Conservation (phyloP, 2,888 invertebrate genomes). For the Laothoe populi region DNA sequence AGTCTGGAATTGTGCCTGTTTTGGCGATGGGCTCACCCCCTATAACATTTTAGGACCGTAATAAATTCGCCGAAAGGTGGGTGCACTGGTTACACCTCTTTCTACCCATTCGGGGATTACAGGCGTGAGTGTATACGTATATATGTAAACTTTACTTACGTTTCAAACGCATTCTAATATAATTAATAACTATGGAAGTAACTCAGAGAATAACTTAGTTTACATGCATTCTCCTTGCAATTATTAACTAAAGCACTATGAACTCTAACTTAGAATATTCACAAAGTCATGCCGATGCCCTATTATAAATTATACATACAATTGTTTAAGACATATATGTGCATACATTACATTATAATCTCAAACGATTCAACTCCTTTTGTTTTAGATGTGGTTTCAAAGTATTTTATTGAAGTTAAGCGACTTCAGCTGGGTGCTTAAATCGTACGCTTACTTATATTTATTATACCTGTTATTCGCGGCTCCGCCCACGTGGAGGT, state of each 20-base stretch:
- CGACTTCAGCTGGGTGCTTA: neutral
- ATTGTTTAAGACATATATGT: neutral
- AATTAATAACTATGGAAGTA: neutral
- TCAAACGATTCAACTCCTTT: conserved; percentile 5
- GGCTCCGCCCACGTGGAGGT: too few relatives aligned
- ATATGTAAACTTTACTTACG: neutral
- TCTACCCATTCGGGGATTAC: too few relatives aligned
- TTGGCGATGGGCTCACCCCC: too few relatives aligned
- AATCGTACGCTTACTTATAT: too few relatives aligned
- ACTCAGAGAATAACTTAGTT: neutral
- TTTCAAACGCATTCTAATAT: neutral
- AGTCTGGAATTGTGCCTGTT: too few relatives aligned
- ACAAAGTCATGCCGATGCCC: neutral
- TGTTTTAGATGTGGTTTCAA: neutral
- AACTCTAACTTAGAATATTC: neutral
- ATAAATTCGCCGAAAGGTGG: too few relatives aligned
- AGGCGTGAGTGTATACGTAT: too few relatives aligned
- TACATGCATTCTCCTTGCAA: conserved; percentile 10
- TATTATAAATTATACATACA: neutral
- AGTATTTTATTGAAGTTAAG: neutral
- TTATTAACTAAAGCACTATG: neutral
- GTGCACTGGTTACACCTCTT: too few relatives aligned
- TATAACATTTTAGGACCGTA: too few relatives aligned
- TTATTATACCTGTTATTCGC: too few relatives aligned
- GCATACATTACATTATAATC: neutral